phyloP scores from a whole-genome alignment of 2,113 vertebrate species.

The Danio rerio region DNA sequence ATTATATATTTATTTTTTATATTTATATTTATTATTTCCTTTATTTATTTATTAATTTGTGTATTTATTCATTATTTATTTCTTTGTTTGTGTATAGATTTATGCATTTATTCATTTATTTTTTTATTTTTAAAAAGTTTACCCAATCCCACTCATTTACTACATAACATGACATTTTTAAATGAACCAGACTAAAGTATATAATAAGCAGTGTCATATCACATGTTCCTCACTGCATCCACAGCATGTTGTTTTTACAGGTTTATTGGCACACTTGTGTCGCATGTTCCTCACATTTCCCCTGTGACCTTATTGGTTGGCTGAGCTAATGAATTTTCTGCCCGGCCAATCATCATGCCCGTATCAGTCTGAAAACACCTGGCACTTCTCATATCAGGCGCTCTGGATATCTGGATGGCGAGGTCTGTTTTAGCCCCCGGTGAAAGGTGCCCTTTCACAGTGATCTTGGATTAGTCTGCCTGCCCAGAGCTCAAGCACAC shows the following conservation, averaged over 20 bases:
- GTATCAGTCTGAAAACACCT: conserved; percentile 70
- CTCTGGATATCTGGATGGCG: conserved; percentile 54
- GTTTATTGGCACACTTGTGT: conserved; percentile 56
- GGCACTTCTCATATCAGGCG: conserved; percentile 64
- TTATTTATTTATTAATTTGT: too few relatives aligned
- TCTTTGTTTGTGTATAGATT: too few relatives aligned
- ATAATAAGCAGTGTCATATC: too few relatives aligned
- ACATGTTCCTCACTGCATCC: not conserved
- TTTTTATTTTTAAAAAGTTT: too few relatives aligned
- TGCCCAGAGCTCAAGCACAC: conserved; percentile 30
- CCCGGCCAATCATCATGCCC: conserved; percentile 67
- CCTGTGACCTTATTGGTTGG: conserved; percentile 65
- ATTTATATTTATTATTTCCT: too few relatives aligned
- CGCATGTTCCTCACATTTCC: conserved; percentile 58
- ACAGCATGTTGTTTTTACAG: not conserved
- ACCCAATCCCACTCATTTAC: too few relatives aligned
- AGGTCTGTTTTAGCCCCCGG: conserved; percentile 54
- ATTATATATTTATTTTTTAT: too few relatives aligned
- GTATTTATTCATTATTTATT: too few relatives aligned
- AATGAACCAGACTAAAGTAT: not conserved
- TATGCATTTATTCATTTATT: too few relatives aligned
- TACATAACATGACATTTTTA: too few relatives aligned
- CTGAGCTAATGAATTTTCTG: conserved; percentile 68
- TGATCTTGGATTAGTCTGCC: conserved; percentile 36
- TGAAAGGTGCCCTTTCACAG: conserved; percentile 52